Conservation (phyloP, 2,888 invertebrate genomes). For the Thereva nobilitata region DNA sequence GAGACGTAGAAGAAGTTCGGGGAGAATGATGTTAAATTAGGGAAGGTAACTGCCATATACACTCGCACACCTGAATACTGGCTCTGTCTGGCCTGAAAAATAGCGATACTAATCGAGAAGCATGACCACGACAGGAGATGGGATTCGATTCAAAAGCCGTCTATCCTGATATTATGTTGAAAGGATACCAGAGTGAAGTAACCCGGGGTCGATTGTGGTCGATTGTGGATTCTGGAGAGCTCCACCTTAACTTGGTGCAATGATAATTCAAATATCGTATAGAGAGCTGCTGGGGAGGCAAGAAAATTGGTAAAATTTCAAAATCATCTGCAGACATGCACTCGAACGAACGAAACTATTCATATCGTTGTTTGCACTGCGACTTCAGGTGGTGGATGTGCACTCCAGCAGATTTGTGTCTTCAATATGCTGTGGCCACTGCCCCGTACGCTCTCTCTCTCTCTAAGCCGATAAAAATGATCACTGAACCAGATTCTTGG, state of each 20-base stretch:
- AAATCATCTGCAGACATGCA: constrained; percentile 39
- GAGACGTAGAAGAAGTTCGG: background rate
- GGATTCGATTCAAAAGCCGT: constrained; percentile 31
- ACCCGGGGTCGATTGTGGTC: constrained; percentile 1
- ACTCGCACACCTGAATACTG: background rate
- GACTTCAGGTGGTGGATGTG: constrained; percentile 23
- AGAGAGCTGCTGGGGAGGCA: background rate
- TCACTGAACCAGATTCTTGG: constrained; percentile 1
- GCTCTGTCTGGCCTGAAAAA: constrained; percentile 21
- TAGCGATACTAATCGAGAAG: constrained; percentile 39
- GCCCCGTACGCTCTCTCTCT: background rate
- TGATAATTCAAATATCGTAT: constrained; percentile 10
- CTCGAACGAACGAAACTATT: constrained; percentile 25
- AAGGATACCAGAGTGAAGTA: constrained; percentile 17
- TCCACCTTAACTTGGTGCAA: constrained; percentile 15
- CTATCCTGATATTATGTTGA: constrained; percentile 18
- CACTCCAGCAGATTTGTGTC: constrained; percentile 3
- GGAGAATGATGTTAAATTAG: background rate
- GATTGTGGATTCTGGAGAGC: constrained; percentile 20
- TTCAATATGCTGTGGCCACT: constrained; percentile 10
- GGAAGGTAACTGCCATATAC: background rate
- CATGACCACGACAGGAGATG: constrained; percentile 37
- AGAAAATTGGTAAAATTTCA: constrained; percentile 37
- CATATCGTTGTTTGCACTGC: constrained; percentile 33
- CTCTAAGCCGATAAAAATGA: constrained; percentile 19